phyloP scores from a whole-genome alignment of 2,888 invertebrate genomes.

The Harpalus rufipes region DNA sequence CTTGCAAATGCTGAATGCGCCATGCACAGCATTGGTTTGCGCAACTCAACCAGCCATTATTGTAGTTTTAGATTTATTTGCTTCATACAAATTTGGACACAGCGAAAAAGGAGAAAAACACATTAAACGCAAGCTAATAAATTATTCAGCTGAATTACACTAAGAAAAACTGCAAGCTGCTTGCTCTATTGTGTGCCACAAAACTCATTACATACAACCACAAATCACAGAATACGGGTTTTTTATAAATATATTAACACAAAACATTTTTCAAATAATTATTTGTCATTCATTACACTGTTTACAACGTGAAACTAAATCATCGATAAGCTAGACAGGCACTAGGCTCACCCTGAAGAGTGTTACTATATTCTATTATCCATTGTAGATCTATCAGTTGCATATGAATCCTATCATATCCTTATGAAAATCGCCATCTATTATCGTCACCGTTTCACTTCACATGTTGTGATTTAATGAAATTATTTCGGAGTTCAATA shows the following conservation, averaged over 20 bases:
- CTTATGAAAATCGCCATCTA: no score
- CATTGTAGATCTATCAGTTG: no score
- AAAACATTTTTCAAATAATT: no score
- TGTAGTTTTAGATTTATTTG: constrained; percentile 38
- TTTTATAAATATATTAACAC: no score
- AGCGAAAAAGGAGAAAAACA: constrained; percentile 38
- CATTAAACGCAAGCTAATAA: constrained; percentile 19
- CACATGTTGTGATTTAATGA: no score
- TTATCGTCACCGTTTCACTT: no score
- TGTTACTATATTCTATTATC: no score
- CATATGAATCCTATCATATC: no score
- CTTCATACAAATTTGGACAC: constrained; percentile 37
- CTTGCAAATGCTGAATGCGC: constrained; percentile 28
- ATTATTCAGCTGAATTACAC: neutral
- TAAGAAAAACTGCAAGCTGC: neutral
- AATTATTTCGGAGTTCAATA: no score
- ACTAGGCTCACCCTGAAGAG: no score
- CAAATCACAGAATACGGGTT: no score
- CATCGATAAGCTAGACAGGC: neutral
- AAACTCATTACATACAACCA: neutral
- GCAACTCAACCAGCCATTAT: constrained; percentile 32
- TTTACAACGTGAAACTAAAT: neutral
- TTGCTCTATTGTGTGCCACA: neutral
- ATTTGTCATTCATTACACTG: no score
- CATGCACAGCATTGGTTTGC: constrained; percentile 22